phyloP scores from a whole-genome alignment of 2,113 vertebrate genomes.

The Sinocyclocheilus grahami region DNA sequence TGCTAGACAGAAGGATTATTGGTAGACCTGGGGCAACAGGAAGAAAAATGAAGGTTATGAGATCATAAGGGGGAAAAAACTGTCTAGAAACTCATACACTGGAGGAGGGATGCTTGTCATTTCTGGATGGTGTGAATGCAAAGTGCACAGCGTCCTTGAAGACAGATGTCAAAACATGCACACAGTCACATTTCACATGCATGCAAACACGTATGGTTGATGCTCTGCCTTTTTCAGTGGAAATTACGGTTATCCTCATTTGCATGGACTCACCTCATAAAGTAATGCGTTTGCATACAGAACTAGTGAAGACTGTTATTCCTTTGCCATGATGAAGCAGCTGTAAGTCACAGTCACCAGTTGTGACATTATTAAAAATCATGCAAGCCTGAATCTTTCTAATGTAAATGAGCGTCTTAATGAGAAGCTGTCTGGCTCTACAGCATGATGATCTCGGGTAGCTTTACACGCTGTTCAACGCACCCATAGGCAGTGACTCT shows the following conservation, averaged over 20 bases:
- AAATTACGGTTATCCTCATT: neutral
- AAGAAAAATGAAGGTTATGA: slow-evolving; percentile 31
- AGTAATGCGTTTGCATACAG: slow-evolving; percentile 6
- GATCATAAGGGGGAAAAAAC: slow-evolving; percentile 19
- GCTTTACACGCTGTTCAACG: neutral
- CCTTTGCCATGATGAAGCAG: neutral
- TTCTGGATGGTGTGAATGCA: slow-evolving; percentile 33
- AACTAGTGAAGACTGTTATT: neutral
- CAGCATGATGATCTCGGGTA: neutral
- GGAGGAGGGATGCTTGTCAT: neutral
- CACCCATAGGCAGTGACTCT: neutral
- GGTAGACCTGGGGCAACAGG: slow-evolving; percentile 7
- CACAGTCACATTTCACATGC: neutral
- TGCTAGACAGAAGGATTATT: slow-evolving; percentile 43
- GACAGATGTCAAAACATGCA: slow-evolving; percentile 29
- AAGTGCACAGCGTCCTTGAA: slow-evolving; percentile 4
- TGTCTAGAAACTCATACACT: slow-evolving; percentile 25
- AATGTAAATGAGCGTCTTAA: slow-evolving; percentile 11
- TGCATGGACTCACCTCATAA: slow-evolving; percentile 24
- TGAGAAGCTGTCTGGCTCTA: neutral
- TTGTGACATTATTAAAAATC: slow-evolving; percentile 30
- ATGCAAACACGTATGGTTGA: neutral
- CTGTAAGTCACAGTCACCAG: slow-evolving; percentile 25
- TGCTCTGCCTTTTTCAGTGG: neutral
- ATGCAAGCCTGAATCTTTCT: neutral